Conservation (phyloP, 1,140 invertebrate genomes). For the Drosophila carrolli region DNA sequence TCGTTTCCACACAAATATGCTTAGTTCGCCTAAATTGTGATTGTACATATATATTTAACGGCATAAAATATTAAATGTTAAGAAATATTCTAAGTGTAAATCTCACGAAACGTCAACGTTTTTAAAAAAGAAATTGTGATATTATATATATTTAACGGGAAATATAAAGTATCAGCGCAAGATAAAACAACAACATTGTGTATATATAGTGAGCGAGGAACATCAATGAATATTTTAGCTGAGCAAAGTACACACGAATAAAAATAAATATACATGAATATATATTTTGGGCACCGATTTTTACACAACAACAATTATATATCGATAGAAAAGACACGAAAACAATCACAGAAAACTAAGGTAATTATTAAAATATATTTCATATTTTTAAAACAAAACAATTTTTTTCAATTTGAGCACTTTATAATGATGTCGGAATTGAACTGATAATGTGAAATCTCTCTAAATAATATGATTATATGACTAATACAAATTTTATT, state of each 20-base stretch:
- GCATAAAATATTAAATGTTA: conserved; percentile 29
- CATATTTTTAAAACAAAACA: neutral
- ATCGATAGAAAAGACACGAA: conserved; percentile 75
- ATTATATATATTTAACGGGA: conserved; percentile 64
- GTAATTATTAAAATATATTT: conserved; percentile 41
- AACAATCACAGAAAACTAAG: conserved; percentile 79
- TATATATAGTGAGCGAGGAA: conserved; percentile 42
- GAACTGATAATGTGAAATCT: too few species aligned
- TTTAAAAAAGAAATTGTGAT: conserved; percentile 79
- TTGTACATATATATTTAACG: conserved; percentile 69
- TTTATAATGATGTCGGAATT: too few species aligned
- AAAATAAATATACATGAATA: conserved; percentile 55
- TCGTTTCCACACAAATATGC: conserved; percentile 58
- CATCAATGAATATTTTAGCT: conserved; percentile 59
- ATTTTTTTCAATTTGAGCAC: neutral
- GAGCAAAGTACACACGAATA: conserved; percentile 63
- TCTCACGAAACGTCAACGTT: conserved; percentile 74
- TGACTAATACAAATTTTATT: too few species aligned
- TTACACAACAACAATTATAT: conserved; percentile 63
- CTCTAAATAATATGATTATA: too few species aligned
- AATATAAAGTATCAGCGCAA: conserved; percentile 20
- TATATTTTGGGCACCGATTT: conserved; percentile 80
- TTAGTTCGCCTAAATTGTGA: conserved; percentile 67
- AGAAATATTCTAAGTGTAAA: conserved; percentile 68
- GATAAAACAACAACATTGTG: conserved; percentile 36